Evolutionary conservation across 2,113 vertebrate species (phyloP).

Genomic region (Galbula dea): DNA sequence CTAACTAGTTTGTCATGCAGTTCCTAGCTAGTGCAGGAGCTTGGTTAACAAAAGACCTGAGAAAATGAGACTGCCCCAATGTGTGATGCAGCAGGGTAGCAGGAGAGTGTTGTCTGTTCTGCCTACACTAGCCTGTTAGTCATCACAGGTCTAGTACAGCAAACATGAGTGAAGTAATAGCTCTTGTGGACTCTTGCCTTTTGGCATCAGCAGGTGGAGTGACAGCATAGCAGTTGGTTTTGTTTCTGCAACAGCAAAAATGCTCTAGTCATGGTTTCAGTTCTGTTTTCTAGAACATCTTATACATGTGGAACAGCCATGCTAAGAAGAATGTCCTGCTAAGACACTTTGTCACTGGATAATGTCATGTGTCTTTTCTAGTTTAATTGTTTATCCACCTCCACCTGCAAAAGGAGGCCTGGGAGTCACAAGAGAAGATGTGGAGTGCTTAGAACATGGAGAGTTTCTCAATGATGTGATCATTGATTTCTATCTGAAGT

Average conservation of each 20-base stretch:
- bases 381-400: constrained; percentile 94
- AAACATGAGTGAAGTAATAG: not conserved
- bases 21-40: not conserved
- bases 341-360: not conserved
- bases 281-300: not conserved
- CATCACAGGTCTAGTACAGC: not conserved
- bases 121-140: too few species aligned
- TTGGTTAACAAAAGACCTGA: not conserved
- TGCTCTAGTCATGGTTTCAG: not conserved
- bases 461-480: constrained; percentile 99
- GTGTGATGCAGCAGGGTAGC: not conserved
- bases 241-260: not conserved
- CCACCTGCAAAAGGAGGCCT: constrained; percentile 92
- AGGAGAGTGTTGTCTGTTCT: too few species aligned
- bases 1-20: not conserved
- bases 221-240: not conserved
- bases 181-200: not conserved
- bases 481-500: constrained; percentile 99
- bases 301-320: not conserved
- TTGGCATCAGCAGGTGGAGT: not conserved
- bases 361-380: constrained; percentile 57
- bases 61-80: not conserved
- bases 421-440: constrained; percentile 91
- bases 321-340: accelerated
- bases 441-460: constrained; percentile 92